Percentiles rank a stretch among this genome's conserved stretches.
phyloP scores from a whole-genome alignment of 2,888 invertebrate species.

The Apodemia zela region DNA sequence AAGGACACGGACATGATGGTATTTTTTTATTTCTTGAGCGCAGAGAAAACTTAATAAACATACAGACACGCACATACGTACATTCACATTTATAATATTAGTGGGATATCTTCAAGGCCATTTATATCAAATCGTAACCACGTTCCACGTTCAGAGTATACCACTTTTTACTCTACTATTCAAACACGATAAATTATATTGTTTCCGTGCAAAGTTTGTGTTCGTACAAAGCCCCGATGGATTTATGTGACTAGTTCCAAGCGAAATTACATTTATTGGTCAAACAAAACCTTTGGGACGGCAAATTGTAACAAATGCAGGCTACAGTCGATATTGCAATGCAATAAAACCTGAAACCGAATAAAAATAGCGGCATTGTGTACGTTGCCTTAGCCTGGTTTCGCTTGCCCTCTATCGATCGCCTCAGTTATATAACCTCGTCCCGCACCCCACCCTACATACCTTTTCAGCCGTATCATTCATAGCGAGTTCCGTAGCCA shows the following conservation, averaged over 20 bases:
- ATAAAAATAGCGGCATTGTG: constrained; percentile 41
- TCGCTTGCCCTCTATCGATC: constrained; percentile 63
- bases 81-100: no score
- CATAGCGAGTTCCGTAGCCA: constrained; percentile 51
- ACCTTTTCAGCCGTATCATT: constrained; percentile 54
- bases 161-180: not conserved
- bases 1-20: no score
- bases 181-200: constrained; percentile 6
- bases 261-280: constrained; percentile 4
- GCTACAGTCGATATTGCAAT: constrained; percentile 26
- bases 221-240: not conserved
- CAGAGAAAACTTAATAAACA: no score
- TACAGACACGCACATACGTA: no score
- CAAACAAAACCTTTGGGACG: not conserved
- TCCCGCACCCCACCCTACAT: constrained; percentile 38
- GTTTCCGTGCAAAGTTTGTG: not conserved
- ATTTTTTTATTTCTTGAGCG: no score
- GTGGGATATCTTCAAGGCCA: no score
- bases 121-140: no score
- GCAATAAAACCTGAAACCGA: constrained; percentile 34
- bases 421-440: constrained; percentile 61
- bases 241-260: not conserved
- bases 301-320: constrained; percentile 25
- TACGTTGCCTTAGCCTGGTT: constrained; percentile 44
- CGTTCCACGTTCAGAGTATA: not conserved